Percentiles rank a stretch among this genome's conserved stretches.
phyloP scores from a whole-genome alignment of 2,797 vertebrate species.

The Lepus oiostolus region DNA sequence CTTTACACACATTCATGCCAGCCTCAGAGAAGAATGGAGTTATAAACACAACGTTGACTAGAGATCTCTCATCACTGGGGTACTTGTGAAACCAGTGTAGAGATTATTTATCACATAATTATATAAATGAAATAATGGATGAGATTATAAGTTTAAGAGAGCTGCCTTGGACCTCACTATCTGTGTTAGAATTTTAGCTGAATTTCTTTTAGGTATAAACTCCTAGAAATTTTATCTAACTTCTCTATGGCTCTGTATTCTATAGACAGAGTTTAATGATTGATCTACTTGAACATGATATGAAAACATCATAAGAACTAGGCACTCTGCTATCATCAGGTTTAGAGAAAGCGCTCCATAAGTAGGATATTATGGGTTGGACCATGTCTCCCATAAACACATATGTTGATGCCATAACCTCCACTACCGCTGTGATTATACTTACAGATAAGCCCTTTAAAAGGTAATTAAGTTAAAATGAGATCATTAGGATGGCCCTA shows the following conservation, averaged over 20 bases:
- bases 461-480: background rate
- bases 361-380: background rate
- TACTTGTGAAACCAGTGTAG: background rate
- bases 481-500: background rate
- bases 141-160: background rate
- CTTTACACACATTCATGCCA: conserved; percentile 5
- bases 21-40: background rate
- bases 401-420: background rate
- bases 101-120: background rate
- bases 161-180: background rate
- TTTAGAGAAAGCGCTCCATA: background rate
- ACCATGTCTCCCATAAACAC: background rate
- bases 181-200: background rate
- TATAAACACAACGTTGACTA: background rate
- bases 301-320: background rate
- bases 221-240: background rate
- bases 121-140: background rate
- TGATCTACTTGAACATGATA: background rate
- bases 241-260: background rate
- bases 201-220: background rate
- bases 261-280: background rate
- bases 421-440: background rate
- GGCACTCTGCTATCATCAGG: background rate
- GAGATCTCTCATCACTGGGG: background rate
- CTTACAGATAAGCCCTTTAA: background rate